These are phyloP conservation scores for Argopecten irradians DNA, from an alignment of 1,140 invertebrate genomes.

Conservation along the genomic window DNA sequence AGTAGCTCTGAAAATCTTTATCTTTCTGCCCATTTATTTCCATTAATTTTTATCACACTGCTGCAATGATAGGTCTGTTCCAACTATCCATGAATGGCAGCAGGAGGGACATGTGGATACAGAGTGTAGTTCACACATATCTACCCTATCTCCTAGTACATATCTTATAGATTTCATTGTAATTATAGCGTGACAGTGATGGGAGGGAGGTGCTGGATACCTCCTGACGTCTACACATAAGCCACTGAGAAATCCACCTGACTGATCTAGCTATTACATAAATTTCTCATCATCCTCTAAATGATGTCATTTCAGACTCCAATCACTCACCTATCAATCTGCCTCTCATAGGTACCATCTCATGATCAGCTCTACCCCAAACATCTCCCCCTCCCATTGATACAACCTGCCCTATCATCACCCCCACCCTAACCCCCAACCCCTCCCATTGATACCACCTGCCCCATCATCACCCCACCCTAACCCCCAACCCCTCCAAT, in stretches of 20 bases:
- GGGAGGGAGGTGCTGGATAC: background rate
- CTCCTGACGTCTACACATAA: background rate
- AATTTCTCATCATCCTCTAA: too few species aligned
- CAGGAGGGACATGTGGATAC: background rate
- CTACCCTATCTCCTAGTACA: background rate
- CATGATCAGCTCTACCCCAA: too few species aligned
- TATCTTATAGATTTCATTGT: background rate
- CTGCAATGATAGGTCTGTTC: background rate
- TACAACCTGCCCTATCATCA: background rate
- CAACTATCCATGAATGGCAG: background rate
- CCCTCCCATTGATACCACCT: background rate
- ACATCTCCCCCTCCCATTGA: background rate
- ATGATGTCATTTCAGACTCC: background rate
- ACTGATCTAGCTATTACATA: too few species aligned
- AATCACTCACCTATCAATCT: background rate
- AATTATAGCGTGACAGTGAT: background rate
- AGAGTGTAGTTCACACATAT: background rate
- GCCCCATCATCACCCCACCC: too few species aligned
- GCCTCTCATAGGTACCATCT: background rate
- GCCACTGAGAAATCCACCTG: too few species aligned
- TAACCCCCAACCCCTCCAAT: too few species aligned
- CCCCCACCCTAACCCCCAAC: background rate
- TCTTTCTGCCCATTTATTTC: background rate
- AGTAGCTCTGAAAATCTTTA: background rate
- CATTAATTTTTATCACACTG: constrained; percentile 18